These are phyloP conservation scores for Eublepharis macularius DNA, from an alignment of 2,113 vertebrate genomes.

Conservation along the genomic window DNA sequence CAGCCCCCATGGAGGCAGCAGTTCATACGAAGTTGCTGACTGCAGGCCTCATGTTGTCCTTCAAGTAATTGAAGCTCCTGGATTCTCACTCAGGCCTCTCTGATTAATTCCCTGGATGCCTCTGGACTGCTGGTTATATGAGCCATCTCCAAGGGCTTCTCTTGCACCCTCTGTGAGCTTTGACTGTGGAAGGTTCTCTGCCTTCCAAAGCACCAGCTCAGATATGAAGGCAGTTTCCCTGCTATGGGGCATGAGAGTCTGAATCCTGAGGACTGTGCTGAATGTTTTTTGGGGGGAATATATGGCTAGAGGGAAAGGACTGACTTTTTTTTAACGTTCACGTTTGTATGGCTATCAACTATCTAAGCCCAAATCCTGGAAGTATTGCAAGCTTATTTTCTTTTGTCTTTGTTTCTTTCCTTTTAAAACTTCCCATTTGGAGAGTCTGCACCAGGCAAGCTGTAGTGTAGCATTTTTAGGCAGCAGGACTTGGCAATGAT, in stretches of 20 bases:
- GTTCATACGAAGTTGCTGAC: too few species aligned
- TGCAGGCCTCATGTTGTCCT: not conserved
- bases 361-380: not conserved
- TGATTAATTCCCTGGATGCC: not conserved
- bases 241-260: not conserved
- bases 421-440: not conserved
- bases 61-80: not conserved
- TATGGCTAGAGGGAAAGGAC: not conserved
- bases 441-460: not conserved
- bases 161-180: not conserved
- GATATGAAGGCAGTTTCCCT: too few species aligned
- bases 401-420: not conserved
- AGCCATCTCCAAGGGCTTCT: not conserved
- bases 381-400: not conserved
- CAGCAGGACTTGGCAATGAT: constrained; percentile 18
- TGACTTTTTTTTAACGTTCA: not conserved
- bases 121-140: not conserved
- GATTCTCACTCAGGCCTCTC: not conserved
- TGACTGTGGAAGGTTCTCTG: not conserved
- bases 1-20: not conserved
- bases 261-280: not conserved
- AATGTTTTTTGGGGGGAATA: accelerated
- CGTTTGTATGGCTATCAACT: not conserved
- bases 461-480: not conserved
- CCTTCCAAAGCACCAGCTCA: not conserved